Conservation (phyloP, 1,140 invertebrate genomes). For the Amphibalanus amphitrite region DNA sequence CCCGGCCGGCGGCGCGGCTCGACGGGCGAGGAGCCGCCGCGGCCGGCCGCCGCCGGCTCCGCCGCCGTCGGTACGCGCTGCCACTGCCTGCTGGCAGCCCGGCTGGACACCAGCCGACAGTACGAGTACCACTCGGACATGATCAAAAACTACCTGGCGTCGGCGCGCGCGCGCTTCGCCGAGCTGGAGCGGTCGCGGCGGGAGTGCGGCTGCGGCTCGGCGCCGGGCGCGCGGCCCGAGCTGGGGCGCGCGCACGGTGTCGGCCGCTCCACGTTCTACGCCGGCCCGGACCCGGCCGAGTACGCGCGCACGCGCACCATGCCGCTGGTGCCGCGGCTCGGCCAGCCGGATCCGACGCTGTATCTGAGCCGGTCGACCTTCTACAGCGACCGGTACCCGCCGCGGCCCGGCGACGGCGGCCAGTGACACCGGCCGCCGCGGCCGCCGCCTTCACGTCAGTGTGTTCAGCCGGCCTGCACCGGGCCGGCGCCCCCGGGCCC, state of each 20-base stretch:
- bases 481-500: too few species aligned
- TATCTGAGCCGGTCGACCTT: slow-evolving; percentile 50
- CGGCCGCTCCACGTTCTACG: slow-evolving; percentile 59
- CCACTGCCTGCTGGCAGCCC: slow-evolving; percentile 38
- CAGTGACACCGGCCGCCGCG: not conserved
- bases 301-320: slow-evolving; percentile 29
- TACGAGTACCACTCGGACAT: slow-evolving; percentile 62
- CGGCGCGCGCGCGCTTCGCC: slow-evolving; percentile 46
- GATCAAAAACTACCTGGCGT: slow-evolving; percentile 66
- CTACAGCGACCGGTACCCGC: slow-evolving; percentile 35
- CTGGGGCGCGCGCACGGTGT: slow-evolving; percentile 39
- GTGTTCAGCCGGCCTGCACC: not conserved
- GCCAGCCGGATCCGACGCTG: slow-evolving; percentile 41
- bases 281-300: slow-evolving; percentile 42
- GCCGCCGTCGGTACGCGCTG: slow-evolving; percentile 16
- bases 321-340: slow-evolving; percentile 29
- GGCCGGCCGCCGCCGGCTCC: slow-evolving; percentile 5
- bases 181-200: slow-evolving; percentile 18
- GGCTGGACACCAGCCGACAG: slow-evolving; percentile 43
- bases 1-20: slow-evolving; percentile 30
- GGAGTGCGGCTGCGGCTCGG: slow-evolving; percentile 11
- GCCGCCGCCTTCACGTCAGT: slow-evolving; percentile 15
- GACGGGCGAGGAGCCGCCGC: slow-evolving; percentile 13
- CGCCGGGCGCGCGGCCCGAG: slow-evolving; percentile 3
- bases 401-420: too few species aligned